Evolutionary conservation across 2,113 vertebrate genomes (phyloP).

Genomic region (Sturnira hondurensis): DNA sequence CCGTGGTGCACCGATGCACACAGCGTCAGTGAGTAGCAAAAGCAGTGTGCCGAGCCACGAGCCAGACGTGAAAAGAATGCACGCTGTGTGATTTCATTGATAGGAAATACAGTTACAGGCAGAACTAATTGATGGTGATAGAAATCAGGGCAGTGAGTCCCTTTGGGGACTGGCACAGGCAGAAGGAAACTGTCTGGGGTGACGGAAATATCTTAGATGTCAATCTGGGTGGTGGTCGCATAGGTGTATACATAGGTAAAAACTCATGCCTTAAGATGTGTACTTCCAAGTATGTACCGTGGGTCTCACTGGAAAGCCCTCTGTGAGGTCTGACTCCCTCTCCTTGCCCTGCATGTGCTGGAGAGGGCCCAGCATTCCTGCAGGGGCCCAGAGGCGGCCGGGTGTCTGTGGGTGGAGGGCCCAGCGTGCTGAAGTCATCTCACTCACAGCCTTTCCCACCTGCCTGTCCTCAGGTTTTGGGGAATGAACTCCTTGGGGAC

Average conservation of each 20-base stretch:
- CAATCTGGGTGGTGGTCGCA: too few species aligned
- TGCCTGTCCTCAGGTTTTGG: background rate
- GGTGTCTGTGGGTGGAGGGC: background rate
- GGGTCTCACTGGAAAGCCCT: background rate
- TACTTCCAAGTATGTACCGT: background rate
- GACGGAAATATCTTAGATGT: background rate
- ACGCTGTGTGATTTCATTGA: accelerated
- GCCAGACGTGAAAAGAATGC: background rate
- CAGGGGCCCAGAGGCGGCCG: background rate
- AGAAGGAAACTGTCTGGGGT: background rate
- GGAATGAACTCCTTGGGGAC: background rate
- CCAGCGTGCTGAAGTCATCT: background rate
- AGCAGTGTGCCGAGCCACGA: background rate
- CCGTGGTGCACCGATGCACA: too few species aligned
- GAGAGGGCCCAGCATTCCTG: background rate
- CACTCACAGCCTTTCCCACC: background rate
- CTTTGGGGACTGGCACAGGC: background rate
- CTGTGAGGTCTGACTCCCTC: background rate
- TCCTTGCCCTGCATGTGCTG: background rate
- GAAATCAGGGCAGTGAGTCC: background rate
- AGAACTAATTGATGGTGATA: background rate
- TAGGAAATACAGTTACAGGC: background rate
- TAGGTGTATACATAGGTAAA: background rate
- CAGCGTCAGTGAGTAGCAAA: background rate
- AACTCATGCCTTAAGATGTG: background rate